Evolutionary conservation across 2,888 invertebrate species (phyloP).

Genomic region (Eupsilia transversa): DNA sequence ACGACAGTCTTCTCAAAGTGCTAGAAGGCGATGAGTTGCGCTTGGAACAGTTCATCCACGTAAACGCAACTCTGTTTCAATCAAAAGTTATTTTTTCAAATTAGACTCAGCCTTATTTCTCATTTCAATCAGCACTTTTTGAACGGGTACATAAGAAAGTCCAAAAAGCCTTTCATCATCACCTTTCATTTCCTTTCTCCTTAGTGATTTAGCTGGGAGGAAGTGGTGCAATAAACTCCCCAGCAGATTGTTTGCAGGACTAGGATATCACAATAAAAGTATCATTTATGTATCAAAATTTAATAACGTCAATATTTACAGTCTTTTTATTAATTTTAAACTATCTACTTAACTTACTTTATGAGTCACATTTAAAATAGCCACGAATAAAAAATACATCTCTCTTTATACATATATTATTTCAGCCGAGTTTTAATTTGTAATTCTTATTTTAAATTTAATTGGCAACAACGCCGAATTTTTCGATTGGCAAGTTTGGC

Average conservation of each 20-base stretch:
- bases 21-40: neutral
- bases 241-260: neutral
- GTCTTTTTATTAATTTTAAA: slow-evolving; percentile 37
- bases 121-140: neutral
- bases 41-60: neutral
- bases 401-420: neutral
- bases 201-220: neutral
- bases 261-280: slow-evolving; percentile 29
- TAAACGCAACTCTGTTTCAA: neutral
- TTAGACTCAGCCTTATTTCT: neutral
- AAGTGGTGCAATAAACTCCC: neutral
- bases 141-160: neutral
- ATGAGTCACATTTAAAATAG: slow-evolving; percentile 26
- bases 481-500: slow-evolving; percentile 19
- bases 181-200: neutral
- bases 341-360: slow-evolving; percentile 34
- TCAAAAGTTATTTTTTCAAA: neutral
- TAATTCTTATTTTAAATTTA: slow-evolving; percentile 5
- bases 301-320: slow-evolving; percentile 58
- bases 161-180: too few species aligned
- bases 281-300: slow-evolving; percentile 15
- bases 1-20: neutral
- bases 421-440: slow-evolving; percentile 9
- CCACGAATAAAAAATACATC: slow-evolving; percentile 19
- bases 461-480: slow-evolving; percentile 22